phyloP scores from a whole-genome alignment of 2,113 vertebrate genomes.

The Pangasianodon gigas region DNA sequence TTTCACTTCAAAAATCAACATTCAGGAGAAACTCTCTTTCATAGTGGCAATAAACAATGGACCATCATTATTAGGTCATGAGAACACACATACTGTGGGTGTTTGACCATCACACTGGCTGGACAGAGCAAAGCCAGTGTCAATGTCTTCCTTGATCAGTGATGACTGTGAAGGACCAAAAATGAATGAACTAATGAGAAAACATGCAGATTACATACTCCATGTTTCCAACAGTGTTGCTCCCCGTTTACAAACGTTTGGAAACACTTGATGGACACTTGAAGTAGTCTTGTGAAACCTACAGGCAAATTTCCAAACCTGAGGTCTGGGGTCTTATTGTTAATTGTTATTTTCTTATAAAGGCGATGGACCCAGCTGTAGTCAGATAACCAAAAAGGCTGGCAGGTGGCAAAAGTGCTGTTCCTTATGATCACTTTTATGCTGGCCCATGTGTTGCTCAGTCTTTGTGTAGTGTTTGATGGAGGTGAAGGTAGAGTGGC shows the following conservation, averaged over 20 bases:
- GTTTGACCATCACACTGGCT: background rate
- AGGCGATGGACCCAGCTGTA: background rate
- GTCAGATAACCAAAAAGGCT: conserved; percentile 39
- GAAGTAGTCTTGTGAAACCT: background rate
- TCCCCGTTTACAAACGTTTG: background rate
- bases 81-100: background rate
- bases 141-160: background rate
- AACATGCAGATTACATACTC: background rate
- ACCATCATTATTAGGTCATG: background rate
- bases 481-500: conserved; percentile 97
- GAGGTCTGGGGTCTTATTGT: background rate
- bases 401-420: conserved; percentile 55
- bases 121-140: background rate
- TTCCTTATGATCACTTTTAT: conserved; percentile 34
- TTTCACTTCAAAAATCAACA: background rate
- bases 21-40: background rate
- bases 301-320: background rate
- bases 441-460: conserved; percentile 65
- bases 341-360: background rate
- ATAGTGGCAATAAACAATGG: background rate
- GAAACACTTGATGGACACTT: background rate
- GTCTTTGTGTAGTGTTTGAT: conserved; percentile 95
- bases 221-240: background rate
- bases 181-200: background rate
- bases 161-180: background rate